These are phyloP conservation scores for Eidolon helvum DNA, from an alignment of 2,113 vertebrate genomes.

Conservation along the genomic window DNA sequence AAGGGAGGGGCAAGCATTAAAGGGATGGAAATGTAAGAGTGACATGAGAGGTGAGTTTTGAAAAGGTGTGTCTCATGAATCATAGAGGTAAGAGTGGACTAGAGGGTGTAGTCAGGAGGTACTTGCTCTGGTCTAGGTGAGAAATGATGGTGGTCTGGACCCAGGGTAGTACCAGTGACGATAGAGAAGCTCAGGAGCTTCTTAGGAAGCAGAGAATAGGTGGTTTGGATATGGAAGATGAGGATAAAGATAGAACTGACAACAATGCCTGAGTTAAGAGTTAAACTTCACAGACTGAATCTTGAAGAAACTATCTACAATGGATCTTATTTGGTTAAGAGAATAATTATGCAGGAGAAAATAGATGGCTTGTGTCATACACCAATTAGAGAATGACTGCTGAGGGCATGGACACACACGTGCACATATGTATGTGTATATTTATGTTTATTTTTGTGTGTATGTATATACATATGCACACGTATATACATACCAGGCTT, in stretches of 20 bases:
- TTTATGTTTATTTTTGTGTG: background rate
- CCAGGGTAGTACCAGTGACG: background rate
- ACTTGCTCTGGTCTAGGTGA: background rate
- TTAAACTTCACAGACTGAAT: background rate
- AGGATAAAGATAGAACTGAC: background rate
- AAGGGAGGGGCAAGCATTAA: background rate
- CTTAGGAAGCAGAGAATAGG: background rate
- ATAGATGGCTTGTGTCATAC: background rate
- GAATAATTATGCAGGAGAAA: background rate
- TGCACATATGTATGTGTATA: accelerated
- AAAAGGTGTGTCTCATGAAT: background rate
- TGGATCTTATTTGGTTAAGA: background rate
- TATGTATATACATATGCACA: background rate
- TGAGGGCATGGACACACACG: background rate
- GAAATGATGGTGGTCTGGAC: background rate
- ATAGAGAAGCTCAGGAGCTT: background rate
- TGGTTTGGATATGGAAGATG: background rate
- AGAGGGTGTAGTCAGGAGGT: background rate
- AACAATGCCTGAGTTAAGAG: background rate
- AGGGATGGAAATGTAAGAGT: background rate
- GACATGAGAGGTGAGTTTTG: background rate
- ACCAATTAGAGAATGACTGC: background rate
- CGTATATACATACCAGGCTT: background rate
- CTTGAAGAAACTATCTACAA: background rate
- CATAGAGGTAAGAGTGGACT: background rate